Evolutionary conservation across 2,797 vertebrate species (phyloP), one percentile per base, ranked within the genome.

Genomic region (Urosaurus nigricauda): DNA sequence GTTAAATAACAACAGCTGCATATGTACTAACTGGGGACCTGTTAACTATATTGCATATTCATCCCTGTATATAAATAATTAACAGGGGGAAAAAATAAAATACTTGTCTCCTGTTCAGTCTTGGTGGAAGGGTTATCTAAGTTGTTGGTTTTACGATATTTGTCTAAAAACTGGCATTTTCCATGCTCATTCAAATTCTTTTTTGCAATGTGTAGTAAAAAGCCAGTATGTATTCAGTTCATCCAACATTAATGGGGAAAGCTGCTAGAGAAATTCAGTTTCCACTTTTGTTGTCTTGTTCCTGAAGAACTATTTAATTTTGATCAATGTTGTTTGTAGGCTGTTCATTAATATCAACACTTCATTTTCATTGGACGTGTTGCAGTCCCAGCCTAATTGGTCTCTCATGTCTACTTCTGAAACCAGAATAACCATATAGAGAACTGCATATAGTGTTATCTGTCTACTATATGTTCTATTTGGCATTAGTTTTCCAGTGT

Each of bases 31-130:
- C 78, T 80, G 40, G 78, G 17, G 40, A 40, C 78, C 19, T 81
- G 40, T 75, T 82, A 79, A 73, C 60, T 43, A 60, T 65, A 65
- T 74, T 75, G 56, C 17, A 82, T 83, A 75, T 81, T 77, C 56
- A 75, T 75, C 16, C 40, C 68, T 47, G 35, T 60, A 77, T 77
- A 32, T 82, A 82, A 68, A 81, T 81, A 68, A 24, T n/a, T 82
- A 85, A 43, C 14, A 77, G 70, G 37, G 21, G 63, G 24, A 77
- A 82, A 83, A 40, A 35, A 77, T 56, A 43, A 86, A 75, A 56
- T n/a, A 37, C 11, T 83, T 53, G 24, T n/a, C 70, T 74, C 40
- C 60, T 74, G 37, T 82, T 81, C 58, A 83, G 73, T 29, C 58
- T 83, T 88, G 71, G 71, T 56, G 51, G 58, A 74, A 37, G 5